Percentiles rank a stretch among this genome's conserved stretches.
phyloP scores from a whole-genome alignment of 1,140 invertebrate genomes.

The Bursaphelenchus mucronatus region DNA sequence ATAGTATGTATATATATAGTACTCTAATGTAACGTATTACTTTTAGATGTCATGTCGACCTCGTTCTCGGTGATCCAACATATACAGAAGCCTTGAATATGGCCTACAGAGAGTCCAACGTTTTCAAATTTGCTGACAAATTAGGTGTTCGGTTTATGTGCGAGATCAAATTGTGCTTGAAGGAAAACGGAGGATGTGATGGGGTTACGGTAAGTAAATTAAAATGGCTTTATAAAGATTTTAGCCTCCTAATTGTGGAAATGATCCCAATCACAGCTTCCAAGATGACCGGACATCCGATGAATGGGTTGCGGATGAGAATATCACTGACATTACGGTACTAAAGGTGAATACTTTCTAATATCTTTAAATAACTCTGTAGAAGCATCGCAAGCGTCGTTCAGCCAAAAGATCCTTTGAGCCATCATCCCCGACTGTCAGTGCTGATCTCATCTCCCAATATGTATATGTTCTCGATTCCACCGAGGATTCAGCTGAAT shows the following conservation, averaged over 20 bases:
- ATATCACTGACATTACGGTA: background rate
- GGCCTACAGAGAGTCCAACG: conserved; percentile 58
- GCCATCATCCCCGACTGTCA: too few relatives aligned
- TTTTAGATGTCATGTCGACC: conserved; percentile 3
- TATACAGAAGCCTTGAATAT: conserved; percentile 58
- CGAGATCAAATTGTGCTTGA: conserved; percentile 57
- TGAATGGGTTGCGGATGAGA: background rate
- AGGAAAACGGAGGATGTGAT: conserved; percentile 57
- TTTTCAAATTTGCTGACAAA: conserved; percentile 59
- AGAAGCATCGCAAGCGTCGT: too few relatives aligned
- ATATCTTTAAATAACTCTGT: background rate
- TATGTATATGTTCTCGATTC: conserved; percentile 57
- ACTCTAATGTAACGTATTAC: background rate
- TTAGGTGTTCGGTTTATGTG: conserved; percentile 58
- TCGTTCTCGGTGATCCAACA: conserved; percentile 57
- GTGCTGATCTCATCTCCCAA: conserved; percentile 53
- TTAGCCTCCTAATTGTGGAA: conserved; percentile 47
- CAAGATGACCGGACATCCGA: conserved; percentile 17
- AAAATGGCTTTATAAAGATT: background rate
- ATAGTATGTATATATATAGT: conserved; percentile 3
- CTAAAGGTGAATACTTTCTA: background rate
- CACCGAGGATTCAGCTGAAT: conserved; percentile 28
- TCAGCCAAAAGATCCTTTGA: too few relatives aligned
- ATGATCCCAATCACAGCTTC: conserved; percentile 8
- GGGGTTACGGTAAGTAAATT: conserved; percentile 53